Base-by-base conservation (phyloP, 1,140 invertebrate genomes). In the Aphaenogaster rudis region DNA sequence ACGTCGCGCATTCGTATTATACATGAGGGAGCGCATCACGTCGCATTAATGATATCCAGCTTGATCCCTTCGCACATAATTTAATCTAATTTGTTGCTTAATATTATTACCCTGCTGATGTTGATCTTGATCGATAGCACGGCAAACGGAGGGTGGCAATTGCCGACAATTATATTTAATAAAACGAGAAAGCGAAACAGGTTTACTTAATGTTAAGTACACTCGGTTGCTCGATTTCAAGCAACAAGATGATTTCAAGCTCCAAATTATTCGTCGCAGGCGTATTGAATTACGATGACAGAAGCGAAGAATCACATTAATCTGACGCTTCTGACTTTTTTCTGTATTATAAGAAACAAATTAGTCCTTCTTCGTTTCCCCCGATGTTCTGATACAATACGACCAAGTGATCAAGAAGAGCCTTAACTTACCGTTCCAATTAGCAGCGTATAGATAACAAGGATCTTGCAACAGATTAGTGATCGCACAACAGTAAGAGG, bases 1-100 rank as follows among this genome's bases (percentile, higher is more conserved):
- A 71, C 50, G 76, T 28, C 78, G 72, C 74, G 72, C 54, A 86
- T 71, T 86, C 11, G n/a, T 69, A 50, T 69, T 82, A 87, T 90
- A 82, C 84, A 64, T 66, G 6, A 6, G 6, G 2, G 66, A 33
- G n/a, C 21, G 33, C 21, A 50, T 69, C 45, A 21, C 15, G n/a
- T 21, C 21, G 21, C 28, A 66, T 66, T 79, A 66, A 66, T 66
- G 28, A 79, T 36, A 48, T 66, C 13, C 45, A 11, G 21, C 11
- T 45, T 64, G 11, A 11, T 5, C 21, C 45, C 77, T 50, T 57
- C 17, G 42, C 4, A 33, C 8, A 59, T 61, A 42, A 76, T 13
- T 21, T 76, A 39, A 77, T 77, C 7, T 42, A 59, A 77, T 77
- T 45, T 77, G 11, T 61, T 61, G 11, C 17, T 42, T 57, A 8